Evolutionary conservation across 2,797 vertebrate genomes (phyloP).

Genomic region (Linurgus olivaceus): DNA sequence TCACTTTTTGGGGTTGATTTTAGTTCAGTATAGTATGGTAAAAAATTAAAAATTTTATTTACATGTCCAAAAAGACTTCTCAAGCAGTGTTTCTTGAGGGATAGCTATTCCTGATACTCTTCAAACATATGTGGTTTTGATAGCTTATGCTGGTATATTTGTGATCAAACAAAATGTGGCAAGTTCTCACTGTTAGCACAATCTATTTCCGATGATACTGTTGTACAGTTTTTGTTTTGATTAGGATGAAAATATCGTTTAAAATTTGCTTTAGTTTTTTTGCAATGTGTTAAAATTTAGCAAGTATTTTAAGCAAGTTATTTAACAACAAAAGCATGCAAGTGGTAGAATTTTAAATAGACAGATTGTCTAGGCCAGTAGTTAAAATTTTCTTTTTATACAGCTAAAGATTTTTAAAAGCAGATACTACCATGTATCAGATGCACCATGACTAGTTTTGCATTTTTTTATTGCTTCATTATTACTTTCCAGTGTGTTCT

Average conservation of each 20-base stretch:
- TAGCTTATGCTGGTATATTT: not conserved
- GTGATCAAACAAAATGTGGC: not conserved
- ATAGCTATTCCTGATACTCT: not conserved
- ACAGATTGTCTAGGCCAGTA: not conserved
- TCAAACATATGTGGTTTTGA: not conserved
- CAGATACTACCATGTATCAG: fast-evolving
- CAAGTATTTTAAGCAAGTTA: not conserved
- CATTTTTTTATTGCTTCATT: not conserved
- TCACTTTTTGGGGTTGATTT: not conserved
- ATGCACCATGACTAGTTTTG: not conserved
- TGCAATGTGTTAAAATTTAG: not conserved
- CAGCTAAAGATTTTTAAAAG: not conserved
- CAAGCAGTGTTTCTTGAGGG: not conserved
- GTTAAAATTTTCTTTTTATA: not conserved
- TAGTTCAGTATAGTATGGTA: not conserved
- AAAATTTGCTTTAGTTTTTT: not conserved
- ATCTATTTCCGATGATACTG: not conserved
- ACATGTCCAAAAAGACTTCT: not conserved
- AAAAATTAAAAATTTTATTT: not conserved
- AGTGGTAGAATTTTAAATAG: not conserved
- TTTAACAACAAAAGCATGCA: not conserved
- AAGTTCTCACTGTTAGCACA: not conserved
- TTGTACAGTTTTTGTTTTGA: not conserved
- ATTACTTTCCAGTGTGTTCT: not conserved
- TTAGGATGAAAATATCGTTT: not conserved